phyloP scores from a whole-genome alignment of 1,140 invertebrate genomes.

The Bathynomus jamesi region DNA sequence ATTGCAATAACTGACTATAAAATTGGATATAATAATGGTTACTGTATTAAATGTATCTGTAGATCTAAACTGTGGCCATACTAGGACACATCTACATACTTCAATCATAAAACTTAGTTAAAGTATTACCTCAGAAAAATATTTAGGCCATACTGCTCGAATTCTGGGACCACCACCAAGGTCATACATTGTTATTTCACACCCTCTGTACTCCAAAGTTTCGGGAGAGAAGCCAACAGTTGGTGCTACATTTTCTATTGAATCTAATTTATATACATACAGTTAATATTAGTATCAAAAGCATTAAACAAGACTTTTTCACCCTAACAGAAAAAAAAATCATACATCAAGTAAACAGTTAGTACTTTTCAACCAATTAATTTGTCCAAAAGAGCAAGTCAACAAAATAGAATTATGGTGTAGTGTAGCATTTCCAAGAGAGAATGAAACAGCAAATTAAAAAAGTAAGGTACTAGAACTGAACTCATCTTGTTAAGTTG shows the following conservation, averaged over 20 bases:
- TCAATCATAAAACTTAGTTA: no score
- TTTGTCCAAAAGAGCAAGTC: neutral
- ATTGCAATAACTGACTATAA: no score
- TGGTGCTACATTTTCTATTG: conserved; percentile 60
- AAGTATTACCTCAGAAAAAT: conserved; percentile 55
- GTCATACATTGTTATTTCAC: conserved; percentile 70
- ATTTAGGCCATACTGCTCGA: conserved; percentile 76
- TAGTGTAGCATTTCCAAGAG: no score
- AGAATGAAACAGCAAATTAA: no score
- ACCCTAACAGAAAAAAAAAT: neutral
- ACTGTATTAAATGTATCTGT: no score
- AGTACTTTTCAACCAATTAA: neutral
- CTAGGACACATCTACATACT: no score
- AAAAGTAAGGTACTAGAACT: no score
- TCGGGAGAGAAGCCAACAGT: conserved; percentile 78
- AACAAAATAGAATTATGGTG: no score
- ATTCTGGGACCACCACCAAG: conserved; percentile 80
- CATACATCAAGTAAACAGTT: neutral
- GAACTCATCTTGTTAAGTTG: no score
- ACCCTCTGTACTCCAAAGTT: conserved; percentile 60
- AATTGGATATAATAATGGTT: no score
- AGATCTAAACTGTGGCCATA: no score
- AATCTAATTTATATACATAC: conserved; percentile 48
- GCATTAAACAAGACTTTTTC: neutral
- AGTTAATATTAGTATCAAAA: conserved; percentile 7